Percentiles rank a stretch among this genome's conserved stretches.
phyloP scores from a whole-genome alignment of 1,140 invertebrate species.

The Nymphalis io region DNA sequence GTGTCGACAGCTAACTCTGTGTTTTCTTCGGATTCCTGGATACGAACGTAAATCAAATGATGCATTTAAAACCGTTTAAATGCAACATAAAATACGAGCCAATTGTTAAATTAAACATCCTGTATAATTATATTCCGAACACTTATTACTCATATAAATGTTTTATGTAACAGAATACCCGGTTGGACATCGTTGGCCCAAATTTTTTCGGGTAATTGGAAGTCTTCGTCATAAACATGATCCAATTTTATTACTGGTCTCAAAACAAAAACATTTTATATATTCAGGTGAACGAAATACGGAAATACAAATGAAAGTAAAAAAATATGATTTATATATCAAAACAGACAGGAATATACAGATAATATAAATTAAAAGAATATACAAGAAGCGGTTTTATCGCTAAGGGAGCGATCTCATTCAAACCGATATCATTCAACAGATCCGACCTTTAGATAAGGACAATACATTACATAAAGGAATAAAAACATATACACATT shows the following conservation, averaged over 20 bases:
- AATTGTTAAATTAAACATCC: not conserved
- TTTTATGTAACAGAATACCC: not conserved
- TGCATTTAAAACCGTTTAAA: slow-evolving; percentile 19
- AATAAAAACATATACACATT: no score
- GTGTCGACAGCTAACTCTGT: slow-evolving; percentile 23
- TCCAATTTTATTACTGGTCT: not conserved
- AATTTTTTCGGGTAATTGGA: slow-evolving; percentile 5
- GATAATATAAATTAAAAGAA: no score
- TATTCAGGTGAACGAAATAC: not conserved
- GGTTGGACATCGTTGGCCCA: not conserved
- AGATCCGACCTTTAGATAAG: no score
- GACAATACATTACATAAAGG: no score
- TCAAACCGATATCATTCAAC: no score
- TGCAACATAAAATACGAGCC: not conserved
- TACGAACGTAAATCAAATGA: slow-evolving; percentile 20
- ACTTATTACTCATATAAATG: not conserved
- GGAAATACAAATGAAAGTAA: not conserved
- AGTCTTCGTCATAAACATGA: slow-evolving; percentile 8
- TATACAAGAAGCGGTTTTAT: no score
- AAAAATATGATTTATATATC: no score
- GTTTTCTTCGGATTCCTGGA: slow-evolving; percentile 27
- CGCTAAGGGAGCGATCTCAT: no score
- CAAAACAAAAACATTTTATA: not conserved
- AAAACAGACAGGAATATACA: no score
- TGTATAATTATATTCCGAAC: not conserved